These are phyloP conservation scores for Nycticorax nycticorax DNA, from an alignment of 2,113 vertebrate genomes.

Conservation along the genomic window DNA sequence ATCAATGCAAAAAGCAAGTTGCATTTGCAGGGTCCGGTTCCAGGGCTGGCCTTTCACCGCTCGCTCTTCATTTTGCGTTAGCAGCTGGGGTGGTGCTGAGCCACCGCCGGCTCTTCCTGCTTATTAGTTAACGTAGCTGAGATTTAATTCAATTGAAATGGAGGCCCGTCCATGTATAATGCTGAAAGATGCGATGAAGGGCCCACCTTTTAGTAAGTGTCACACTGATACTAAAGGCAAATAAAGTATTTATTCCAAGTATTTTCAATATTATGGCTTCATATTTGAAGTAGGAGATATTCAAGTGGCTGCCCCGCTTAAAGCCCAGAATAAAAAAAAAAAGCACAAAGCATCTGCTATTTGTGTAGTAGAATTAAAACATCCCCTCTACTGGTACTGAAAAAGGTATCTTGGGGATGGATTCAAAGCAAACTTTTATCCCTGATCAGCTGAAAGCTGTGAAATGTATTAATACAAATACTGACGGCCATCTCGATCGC, in stretches of 20 bases:
- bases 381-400: not conserved
- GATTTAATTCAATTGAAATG: slow-evolving; percentile 17
- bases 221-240: not conserved
- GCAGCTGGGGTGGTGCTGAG: not conserved
- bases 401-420: not conserved
- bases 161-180: slow-evolving; percentile 7
- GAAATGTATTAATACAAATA: not conserved
- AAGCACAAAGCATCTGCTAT: not conserved
- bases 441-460: not conserved
- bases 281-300: not conserved
- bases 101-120: not conserved
- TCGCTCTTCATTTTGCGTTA: slow-evolving; percentile 7
- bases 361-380: not conserved
- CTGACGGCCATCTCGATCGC: not conserved
- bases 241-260: not conserved
- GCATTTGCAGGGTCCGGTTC: not conserved
- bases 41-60: not conserved
- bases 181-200: slow-evolving; percentile 1
- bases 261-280: not conserved
- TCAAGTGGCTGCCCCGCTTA: not conserved
- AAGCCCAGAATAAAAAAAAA: not conserved
- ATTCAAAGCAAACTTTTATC: not conserved
- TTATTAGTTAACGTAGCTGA: slow-evolving; percentile 55
- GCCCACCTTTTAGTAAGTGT: not conserved
- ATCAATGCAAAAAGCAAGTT: not conserved